Base-by-base conservation (phyloP, 2,797 vertebrate species). In the Pantherophis alleghaniensis region DNA sequence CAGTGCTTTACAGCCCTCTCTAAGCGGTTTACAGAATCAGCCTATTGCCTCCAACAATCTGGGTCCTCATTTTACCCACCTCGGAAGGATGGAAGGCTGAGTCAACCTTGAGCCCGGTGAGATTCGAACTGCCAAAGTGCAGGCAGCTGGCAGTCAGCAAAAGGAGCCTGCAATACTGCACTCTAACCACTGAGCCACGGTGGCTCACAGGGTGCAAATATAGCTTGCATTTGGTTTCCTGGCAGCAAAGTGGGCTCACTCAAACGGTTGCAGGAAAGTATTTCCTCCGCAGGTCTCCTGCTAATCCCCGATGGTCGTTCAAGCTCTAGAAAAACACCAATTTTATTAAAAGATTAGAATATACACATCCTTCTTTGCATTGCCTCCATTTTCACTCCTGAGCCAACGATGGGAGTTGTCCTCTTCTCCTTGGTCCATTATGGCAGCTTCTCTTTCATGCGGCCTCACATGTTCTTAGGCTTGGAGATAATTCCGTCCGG, bases 401-500 rank as follows among this genome's bases (percentile, higher is more conserved):
- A 14, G 32, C 9, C 11, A 28, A 66, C 24, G 51, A n/a, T 2
- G 10, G 16, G 37, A 1, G 14, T 87, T 12, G 18, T 32, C 42
- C 32, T 47, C 55, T 16, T 10, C 37, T 16, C 9, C 9, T 16
- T 69, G 20, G 24, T 79, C 69, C 42, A 42, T 20, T 79, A 61
- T 0, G 9, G 69, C 32, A 79, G 32, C 32, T 18, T 42, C 32
- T 4, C 2, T 16, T 26, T 1, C 7, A 1, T 2, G 0, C 24
- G 24, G 9, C 9, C 60, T 57, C 98, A 98, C 97, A 98, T 97
- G 96, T 97, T 98, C 97, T 98, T 98, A 91, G 98, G 98, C 97
- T 99, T 99, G 94, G 98, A 98, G 96, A 99, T 99, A 94, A 99
- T 98, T 22, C 99, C 99, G 32, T 99, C 98, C 1, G 99, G 99